Conservation (phyloP, 2,888 invertebrate genomes). For the Phymatocera aterrima region DNA sequence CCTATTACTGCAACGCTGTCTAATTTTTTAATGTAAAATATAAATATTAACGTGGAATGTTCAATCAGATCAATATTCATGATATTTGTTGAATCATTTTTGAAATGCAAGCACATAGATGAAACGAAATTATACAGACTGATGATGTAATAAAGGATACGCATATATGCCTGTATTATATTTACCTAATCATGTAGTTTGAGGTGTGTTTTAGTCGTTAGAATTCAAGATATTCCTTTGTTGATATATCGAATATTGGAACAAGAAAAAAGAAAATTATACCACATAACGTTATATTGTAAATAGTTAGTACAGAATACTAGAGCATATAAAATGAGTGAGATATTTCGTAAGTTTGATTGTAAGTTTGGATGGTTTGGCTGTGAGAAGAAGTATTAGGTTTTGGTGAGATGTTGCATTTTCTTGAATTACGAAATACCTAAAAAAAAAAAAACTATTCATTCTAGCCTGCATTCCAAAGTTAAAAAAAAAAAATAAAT, state of each 20-base stretch:
- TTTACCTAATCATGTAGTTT: not conserved
- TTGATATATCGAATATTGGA: not conserved
- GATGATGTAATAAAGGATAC: slow-evolving; percentile 11
- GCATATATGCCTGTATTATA: not conserved
- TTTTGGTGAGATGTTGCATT: slow-evolving; percentile 17
- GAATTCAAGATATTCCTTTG: not conserved
- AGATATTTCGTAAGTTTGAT: not conserved
- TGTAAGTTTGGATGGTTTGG: slow-evolving; percentile 6
- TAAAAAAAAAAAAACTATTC: not conserved
- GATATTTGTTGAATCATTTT: slow-evolving; percentile 20
- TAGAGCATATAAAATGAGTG: slow-evolving; percentile 1
- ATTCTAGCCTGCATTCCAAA: slow-evolving; percentile 34
- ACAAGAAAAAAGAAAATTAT: not conserved
- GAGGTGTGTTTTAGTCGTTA: not conserved
- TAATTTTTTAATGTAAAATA: no score
- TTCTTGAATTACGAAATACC: not conserved
- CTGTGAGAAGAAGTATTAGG: slow-evolving; percentile 19
- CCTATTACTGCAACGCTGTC: no score
- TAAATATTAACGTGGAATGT: not conserved
- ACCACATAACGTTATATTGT: not conserved
- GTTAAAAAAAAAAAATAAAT: no score
- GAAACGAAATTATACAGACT: slow-evolving; percentile 25
- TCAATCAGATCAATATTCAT: not conserved
- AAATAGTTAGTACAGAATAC: slow-evolving; percentile 19
- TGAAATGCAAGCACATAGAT: not conserved